Percentiles rank a stretch among this genome's conserved stretches.
Evolutionary conservation across 2,113 vertebrate genomes (phyloP).

Genomic region (Lepisosteus osseus): DNA sequence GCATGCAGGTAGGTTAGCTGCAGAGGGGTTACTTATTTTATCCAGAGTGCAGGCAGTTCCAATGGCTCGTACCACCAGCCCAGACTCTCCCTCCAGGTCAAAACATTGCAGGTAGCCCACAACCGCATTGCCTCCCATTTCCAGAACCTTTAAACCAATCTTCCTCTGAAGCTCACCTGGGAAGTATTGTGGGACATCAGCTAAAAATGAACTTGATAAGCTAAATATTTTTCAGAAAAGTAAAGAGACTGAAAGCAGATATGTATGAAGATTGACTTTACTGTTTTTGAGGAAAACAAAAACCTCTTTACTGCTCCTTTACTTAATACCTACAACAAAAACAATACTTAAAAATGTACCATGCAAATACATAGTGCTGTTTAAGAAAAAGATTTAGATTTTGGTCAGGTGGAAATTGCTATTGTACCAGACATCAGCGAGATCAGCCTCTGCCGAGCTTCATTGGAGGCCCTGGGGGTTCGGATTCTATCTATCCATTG

Average conservation of each 20-base stretch:
- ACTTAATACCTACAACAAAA: no score
- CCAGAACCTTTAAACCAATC: conserved; percentile 95
- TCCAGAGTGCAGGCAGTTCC: conserved; percentile 96
- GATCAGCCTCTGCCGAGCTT: conserved; percentile 94
- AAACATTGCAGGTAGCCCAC: conserved; percentile 98
- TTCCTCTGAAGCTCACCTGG: conserved; percentile 94
- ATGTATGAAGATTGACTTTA: no score
- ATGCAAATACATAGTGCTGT: no score
- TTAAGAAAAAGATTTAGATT: no score
- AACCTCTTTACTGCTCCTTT: no score
- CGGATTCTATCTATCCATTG: conserved; percentile 98
- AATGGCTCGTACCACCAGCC: conserved; percentile 94
- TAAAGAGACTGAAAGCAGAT: no score
- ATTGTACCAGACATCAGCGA: conserved; percentile 94
- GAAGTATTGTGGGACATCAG: conserved; percentile 29
- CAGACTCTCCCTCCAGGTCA: conserved; percentile 95
- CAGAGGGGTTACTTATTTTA: conserved; percentile 79
- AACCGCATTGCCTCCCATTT: conserved; percentile 97
- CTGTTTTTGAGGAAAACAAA: no score
- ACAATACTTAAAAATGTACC: no score
- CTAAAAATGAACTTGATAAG: no score
- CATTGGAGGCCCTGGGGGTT: conserved; percentile 93
- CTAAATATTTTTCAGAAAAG: no score
- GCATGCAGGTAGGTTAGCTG: conserved; percentile 78
- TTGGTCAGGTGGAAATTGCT: background rate